Evolutionary conservation across 2,888 invertebrate genomes (phyloP), one percentile per base, ranked within the genome.

Genomic region (Pasiphila rectangulata): DNA sequence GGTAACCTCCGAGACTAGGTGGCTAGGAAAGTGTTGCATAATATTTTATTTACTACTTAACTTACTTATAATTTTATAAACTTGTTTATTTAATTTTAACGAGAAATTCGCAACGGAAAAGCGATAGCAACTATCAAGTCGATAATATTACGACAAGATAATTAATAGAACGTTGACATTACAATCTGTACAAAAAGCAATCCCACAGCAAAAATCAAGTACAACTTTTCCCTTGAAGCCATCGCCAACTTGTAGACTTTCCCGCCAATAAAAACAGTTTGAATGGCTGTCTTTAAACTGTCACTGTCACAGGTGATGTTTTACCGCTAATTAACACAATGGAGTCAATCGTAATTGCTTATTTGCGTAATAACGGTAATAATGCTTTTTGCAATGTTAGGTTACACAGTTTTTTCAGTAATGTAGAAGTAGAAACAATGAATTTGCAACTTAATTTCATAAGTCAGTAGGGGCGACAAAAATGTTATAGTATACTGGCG

Each of bases 231-330:
- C 54, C 42, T 63, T 46, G 60, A 72, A 75, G 66, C 63, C 60
- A 45, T 34, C 32, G 46, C 63, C 63, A 63, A 72, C 53, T 66
- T 64, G 30, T 57, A 44, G 44, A 63, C 69, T 75, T 75, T 76
- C 73, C 61, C 67, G 49, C 39, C 42, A 45, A 43, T 47, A 54
- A 53, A 54, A 56, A 59, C 43, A 30, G 48, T 19, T 47, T 48
- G 44, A 44, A 53, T 44, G 27, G 25, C 38, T 48, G 54, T 38
- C 52, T 44, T 41, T 57, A 51, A 56, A 54, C 55, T 56, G 51
- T 47, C 47, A 56, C 46, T 48, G 46, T 51, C 41, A 50, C 24
- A 25, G 32, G 40, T 39, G 35, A 34, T 9, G 36, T 24, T 9
- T 24, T 40, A 21, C 39, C 20, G 27, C 25, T 23, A 27, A 20